Base-by-base conservation (phyloP, 2,797 vertebrate genomes). In the Acanthurus lineatus region DNA sequence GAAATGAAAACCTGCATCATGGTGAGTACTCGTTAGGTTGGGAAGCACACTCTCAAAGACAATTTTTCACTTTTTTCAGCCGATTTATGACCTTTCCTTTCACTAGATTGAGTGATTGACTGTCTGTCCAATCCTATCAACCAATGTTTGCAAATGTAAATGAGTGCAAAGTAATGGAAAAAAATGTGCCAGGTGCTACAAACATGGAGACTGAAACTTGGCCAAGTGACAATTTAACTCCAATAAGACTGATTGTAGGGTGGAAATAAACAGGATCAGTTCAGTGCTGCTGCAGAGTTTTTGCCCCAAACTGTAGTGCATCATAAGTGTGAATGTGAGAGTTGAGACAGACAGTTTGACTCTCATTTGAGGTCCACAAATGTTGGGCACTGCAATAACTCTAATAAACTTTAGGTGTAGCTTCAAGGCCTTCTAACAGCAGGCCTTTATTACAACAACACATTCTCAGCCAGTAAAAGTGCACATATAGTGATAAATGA, bases 21-120 rank as follows among this genome's bases (percentile, higher is more conserved):
- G 20, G 63, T 53, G 16, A 40, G n/a, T 56, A 73, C 57, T 6
- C 7, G 64, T 2, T 2, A 58, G 49, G 35, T 14, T 49, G 2
- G 12, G 53, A 69, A 59, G 15, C 57, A 52, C 28, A 22, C 11
- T 61, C 49, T 57, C 35, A 38, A 51, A 42, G 57, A 51, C 7
- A 16, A 12, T 69, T 66, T 75, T 69, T 14, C 72, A 56, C 69
- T 73, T 82, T 58, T 73, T 82, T 58, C n/a, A 19, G 12, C 53
- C 69, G n/a, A 76, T 73, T 58, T 58, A 60, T 85, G 72, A 83
- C 82, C 65, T 83, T 80, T 82, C 54, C 53, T 47, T 69, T 38
- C 64, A 66, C 63, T 56, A 38, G 32, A 52, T 72, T 58, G 71
- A 69, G 38, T 76, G 81, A 85, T 81, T 52, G 85, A 79, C 58